Conservation (phyloP, 37 sponge, comb jelly and placozoan species). For the Dysidea cf. avara region DNA sequence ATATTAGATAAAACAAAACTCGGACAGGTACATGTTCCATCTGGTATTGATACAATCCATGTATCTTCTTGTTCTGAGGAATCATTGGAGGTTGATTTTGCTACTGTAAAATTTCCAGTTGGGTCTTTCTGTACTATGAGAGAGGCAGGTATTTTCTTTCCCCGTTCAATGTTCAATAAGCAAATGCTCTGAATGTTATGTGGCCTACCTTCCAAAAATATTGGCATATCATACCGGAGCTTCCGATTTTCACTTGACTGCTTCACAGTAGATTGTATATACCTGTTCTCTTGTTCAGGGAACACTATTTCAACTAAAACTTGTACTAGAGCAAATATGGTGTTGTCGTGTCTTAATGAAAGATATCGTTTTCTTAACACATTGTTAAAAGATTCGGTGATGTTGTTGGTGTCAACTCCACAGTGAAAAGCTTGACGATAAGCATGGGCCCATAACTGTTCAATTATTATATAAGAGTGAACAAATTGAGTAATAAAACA, state of each 20-base stretch:
- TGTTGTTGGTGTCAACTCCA: conserved; percentile 34
- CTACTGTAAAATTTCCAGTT: neutral
- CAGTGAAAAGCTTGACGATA: conserved; percentile 15
- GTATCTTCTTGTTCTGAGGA: conserved; percentile 5
- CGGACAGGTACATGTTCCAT: conserved; percentile 26
- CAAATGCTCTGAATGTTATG: conserved; percentile 11
- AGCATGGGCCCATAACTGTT: conserved; percentile 28
- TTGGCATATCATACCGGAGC: conserved; percentile 24
- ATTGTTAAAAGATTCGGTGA: conserved; percentile 38
- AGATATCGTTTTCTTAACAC: conserved; percentile 28
- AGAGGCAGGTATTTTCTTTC: neutral
- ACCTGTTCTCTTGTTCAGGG: conserved; percentile 28
- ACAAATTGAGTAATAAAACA: neutral
- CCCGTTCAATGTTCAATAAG: conserved; percentile 26
- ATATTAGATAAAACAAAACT: conserved; percentile 4
- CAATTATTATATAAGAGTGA: neutral
- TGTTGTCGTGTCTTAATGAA: conserved; percentile 16
- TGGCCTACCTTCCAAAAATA: conserved; percentile 10
- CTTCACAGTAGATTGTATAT: conserved; percentile 2
- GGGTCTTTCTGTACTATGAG: neutral
- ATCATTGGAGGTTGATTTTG: neutral
- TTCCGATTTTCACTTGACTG: conserved; percentile 13
- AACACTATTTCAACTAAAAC: conserved; percentile 29
- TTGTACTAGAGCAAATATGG: conserved; percentile 28
- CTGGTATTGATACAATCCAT: conserved; percentile 26